Base-by-base conservation (phyloP, 1,140 invertebrate species). In the Drosophila miranda region DNA sequence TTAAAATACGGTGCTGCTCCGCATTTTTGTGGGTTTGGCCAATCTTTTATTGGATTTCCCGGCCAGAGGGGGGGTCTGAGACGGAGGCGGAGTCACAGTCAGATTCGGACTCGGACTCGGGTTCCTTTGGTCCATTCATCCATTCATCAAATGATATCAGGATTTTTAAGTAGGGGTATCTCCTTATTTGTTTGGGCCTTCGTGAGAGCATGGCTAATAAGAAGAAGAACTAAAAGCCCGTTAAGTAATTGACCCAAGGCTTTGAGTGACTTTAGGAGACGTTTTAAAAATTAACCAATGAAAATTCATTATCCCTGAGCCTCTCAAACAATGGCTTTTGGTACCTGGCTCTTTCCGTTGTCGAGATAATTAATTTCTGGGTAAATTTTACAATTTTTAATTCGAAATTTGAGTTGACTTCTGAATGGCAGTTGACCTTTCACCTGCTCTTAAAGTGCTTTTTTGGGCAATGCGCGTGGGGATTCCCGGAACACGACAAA, bases 21-120 rank as follows among this genome's bases (percentile, higher is more conserved):
- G 57, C 76, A 79, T 69, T 79, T 60, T 57, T 70, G 76, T 54
- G 46, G 73, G 67, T 67, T 56, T 54, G 50, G 73, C 73, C 62
- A 59, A 82, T 77, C 60, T 77, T 77, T 82, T 63, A 80, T 81
- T 75, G 67, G 78, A 80, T 77, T 66, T 48, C 38, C 46, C 50
- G 51, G 14, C 63, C 19, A 43, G 51, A 1, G 48, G 28, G 8
- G 30, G 23, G 13, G 34, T 63, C 8, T 11, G 34, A 38, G 11
- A 2, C 34, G 34, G 3, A 5, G 3, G 4, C 5, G 34, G 4
- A 5, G 11, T 13, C 1, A 51, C 34, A 43, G 19, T 51, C 8
- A 11, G 34, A 13, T 4, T 5, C 34, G 34, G 34, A 13, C 3
- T 13, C 4, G 34, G 34, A 13, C 9, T 11, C 0, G 62, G 44